A percentile compares a stretch with the other conserved stretches of the same genome.
Conservation (phyloP, 1,140 invertebrate genomes). For the Drosophila mojavensis region DNA sequence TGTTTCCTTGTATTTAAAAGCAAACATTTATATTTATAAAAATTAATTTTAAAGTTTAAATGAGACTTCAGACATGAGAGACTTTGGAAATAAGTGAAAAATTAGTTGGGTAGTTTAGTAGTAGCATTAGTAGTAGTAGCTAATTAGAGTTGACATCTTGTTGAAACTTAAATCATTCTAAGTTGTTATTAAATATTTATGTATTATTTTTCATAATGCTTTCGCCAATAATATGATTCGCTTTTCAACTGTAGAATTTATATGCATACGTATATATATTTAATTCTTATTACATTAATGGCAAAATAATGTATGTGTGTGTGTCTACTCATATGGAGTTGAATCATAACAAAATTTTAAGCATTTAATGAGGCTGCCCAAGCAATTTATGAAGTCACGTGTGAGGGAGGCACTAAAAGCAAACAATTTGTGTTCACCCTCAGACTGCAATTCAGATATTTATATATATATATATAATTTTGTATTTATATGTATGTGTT, state of each 20-base stretch:
- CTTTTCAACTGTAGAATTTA: no score
- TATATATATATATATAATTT: not conserved
- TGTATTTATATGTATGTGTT: not conserved
- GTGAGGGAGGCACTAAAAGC: conserved; percentile 66
- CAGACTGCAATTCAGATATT: not conserved
- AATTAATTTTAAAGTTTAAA: no score
- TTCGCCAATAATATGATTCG: no score
- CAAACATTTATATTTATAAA: no score
- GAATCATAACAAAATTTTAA: conserved; percentile 28
- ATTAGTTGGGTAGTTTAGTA: no score
- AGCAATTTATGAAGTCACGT: conserved; percentile 59
- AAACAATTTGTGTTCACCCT: conserved; percentile 58
- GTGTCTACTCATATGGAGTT: not conserved
- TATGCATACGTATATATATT: not conserved
- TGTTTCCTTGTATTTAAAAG: no score
- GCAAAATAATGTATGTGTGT: not conserved
- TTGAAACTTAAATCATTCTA: no score
- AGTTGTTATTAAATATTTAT: not conserved
- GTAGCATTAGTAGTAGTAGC: no score
- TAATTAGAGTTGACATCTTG: no score
- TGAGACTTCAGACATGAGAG: no score
- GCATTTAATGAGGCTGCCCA: conserved; percentile 54
- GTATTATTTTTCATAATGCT: not conserved
- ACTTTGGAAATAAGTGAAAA: no score
- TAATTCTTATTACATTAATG: not conserved